Evolutionary conservation across 2,113 vertebrate species (phyloP), one percentile per base, ranked within the genome.

Genomic region (Campylorhamphus procurvoides): DNA sequence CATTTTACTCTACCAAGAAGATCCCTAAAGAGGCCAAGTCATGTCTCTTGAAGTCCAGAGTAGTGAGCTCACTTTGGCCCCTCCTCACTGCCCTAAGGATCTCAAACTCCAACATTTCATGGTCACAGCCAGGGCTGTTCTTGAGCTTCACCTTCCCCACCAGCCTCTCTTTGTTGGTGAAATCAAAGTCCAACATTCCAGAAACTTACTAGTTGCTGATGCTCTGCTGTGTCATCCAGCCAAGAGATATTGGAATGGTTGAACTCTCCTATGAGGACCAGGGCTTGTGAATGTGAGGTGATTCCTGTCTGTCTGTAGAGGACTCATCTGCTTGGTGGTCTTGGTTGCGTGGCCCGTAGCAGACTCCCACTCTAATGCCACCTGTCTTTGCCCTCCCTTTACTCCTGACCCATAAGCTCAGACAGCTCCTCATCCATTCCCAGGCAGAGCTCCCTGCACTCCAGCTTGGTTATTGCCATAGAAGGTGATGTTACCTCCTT

Each of bases 401-500:
- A 55, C 31, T 55, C 14, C 10, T 62, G 68, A 42, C 9, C 4
- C 47, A 27, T 2, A 27, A 35, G 24, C 29, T 62, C 0, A 0
- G 4, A 68, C 31, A 31, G 24, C 25, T 55, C 29, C 14, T 83
- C 12, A 5, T 47, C 19, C 24, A 53, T 68, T 16, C 6, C n/a
- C 11, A 31, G 40, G 14, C 17, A 35, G 50, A 69, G 14, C 17
- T 76, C 17, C 31, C 7, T 27, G 25, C 47, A 40, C n/a, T n/a
- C 20, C 47, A 68, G 13, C 15, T 53, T 53, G 46, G 15, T 20
- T 59, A 1, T 53, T 83, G 19, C 29, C 19, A 8, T 22, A 14
- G 7, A 53, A 11, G 19, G 9, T 69, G 40, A 27, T 14, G 23
- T 31, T 7, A 7, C 29, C 28, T 62, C 17, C 24, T 29, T 39